phyloP scores from a whole-genome alignment of 64 coral and sea anemone genomes.

The Montipora cactus region DNA sequence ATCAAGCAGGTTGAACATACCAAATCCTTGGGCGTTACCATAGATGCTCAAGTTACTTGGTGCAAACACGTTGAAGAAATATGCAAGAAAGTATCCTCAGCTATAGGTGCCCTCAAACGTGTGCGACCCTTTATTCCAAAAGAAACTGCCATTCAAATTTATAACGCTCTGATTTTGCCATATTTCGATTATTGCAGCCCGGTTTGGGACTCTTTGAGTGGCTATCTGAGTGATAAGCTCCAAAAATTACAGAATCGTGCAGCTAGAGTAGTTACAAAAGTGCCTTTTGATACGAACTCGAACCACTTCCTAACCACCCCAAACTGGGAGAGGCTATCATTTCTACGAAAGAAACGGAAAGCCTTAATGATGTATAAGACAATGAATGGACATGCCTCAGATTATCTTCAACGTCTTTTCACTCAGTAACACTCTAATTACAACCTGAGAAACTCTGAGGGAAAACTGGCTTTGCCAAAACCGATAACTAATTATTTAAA shows the following conservation, averaged over 20 bases:
- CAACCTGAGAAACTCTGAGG: slow-evolving; percentile 19
- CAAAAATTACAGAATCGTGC: slow-evolving; percentile 16
- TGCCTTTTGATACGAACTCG: slow-evolving; percentile 7
- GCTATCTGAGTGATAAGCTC: slow-evolving; percentile 7
- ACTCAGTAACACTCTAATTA: neutral
- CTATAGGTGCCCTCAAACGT: neutral
- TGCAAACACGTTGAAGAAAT: slow-evolving; percentile 7
- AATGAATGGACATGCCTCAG: slow-evolving; percentile 15
- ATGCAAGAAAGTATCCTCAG: slow-evolving; percentile 4
- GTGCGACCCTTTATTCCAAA: neutral
- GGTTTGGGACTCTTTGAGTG: slow-evolving; percentile 6
- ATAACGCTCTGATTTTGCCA: slow-evolving; percentile 60
- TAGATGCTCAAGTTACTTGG: slow-evolving; percentile 6
- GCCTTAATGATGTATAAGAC: slow-evolving; percentile 44
- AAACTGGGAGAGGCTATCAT: slow-evolving; percentile 6
- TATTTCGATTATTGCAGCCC: neutral
- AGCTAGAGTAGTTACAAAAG: neutral
- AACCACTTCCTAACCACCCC: neutral
- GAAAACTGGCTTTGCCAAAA: slow-evolving; percentile 33
- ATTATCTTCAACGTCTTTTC: slow-evolving; percentile 42
- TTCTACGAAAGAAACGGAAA: slow-evolving; percentile 42
- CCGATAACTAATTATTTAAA: slow-evolving; percentile 24
- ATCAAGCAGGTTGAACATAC: slow-evolving; percentile 1
- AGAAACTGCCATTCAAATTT: neutral
- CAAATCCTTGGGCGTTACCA: slow-evolving; percentile 4